Percentiles rank a stretch among this genome's conserved stretches.
These are phyloP conservation scores for Cassiopea andromeda DNA, from an alignment of 30 jellyfish, hydroid and myxozoan species.

Conservation along the genomic window DNA sequence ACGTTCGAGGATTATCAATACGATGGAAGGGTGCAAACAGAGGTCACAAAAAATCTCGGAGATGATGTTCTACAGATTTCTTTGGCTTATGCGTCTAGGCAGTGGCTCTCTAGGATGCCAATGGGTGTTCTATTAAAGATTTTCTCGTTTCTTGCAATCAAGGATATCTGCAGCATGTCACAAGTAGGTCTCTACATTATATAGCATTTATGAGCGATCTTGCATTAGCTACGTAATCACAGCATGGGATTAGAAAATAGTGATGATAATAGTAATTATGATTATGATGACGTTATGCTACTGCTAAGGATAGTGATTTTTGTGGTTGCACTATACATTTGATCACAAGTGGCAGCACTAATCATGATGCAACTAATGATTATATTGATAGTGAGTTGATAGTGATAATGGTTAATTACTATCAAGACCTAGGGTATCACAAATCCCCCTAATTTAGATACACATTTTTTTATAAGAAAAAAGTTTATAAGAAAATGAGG, in stretches of 20 bases:
- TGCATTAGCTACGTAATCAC: no score
- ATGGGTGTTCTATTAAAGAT: conserved; percentile 36
- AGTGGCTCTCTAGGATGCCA: conserved; percentile 87
- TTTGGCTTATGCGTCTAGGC: conserved; percentile 59
- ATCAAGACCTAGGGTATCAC: no score
- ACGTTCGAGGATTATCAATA: conserved; percentile 65
- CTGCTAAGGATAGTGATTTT: neutral
- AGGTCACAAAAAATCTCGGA: conserved; percentile 66
- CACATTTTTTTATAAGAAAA: no score
- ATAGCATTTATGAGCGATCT: neutral
- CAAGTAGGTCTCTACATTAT: conserved; percentile 55
- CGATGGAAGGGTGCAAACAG: conserved; percentile 65
- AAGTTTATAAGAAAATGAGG: no score
- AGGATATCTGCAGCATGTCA: conserved; percentile 57
- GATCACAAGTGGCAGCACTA: neutral
- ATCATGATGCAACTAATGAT: neutral
- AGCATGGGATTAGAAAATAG: no score
- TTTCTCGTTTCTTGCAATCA: conserved; percentile 22
- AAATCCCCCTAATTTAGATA: no score
- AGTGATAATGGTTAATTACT: neutral
- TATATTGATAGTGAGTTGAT: neutral
- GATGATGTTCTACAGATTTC: conserved; percentile 79
- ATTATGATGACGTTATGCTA: neutral
- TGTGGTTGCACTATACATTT: neutral
- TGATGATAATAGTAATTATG: neutral